A percentile compares a stretch with the other conserved stretches of the same genome.
Evolutionary conservation across 2,888 invertebrate genomes (phyloP).

Genomic region (Phanerotoma sp.): DNA sequence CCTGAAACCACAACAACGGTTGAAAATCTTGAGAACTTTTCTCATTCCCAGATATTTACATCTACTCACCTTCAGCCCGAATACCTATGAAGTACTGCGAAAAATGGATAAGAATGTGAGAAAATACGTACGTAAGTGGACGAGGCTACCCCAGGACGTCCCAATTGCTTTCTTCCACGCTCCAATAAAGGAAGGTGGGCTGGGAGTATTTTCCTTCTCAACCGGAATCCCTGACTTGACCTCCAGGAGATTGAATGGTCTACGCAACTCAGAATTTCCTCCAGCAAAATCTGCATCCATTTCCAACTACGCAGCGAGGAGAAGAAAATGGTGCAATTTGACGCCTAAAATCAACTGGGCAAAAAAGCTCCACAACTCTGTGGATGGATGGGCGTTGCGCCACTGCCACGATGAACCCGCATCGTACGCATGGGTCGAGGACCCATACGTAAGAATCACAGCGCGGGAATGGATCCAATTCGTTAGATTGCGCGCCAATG

Average conservation of each 20-base stretch:
- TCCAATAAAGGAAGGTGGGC: conserved; percentile 11
- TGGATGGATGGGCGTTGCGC: too few relatives aligned
- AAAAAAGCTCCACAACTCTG: too few relatives aligned
- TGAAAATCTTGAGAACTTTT: not conserved
- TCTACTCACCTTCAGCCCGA: not conserved
- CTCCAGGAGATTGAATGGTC: not conserved
- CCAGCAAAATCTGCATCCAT: not conserved
- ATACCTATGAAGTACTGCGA: not conserved
- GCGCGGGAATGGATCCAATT: too few relatives aligned
- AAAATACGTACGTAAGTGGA: not conserved
- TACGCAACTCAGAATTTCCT: not conserved
- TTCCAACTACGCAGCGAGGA: not conserved
- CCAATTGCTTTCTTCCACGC: conserved; percentile 13
- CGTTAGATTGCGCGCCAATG: conserved; percentile 31
- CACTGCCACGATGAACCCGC: too few relatives aligned
- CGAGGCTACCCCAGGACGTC: conserved; percentile 7
- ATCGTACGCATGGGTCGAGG: too few relatives aligned
- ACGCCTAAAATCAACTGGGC: too few relatives aligned
- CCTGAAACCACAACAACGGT: conserved; percentile 18
- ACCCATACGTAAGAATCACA: too few relatives aligned
- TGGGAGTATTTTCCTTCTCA: conserved; percentile 4
- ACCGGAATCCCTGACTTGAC: conserved; percentile 11
- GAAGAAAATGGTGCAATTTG: not conserved
- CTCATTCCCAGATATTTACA: conserved; percentile 14
- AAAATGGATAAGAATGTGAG: not conserved